These are phyloP conservation scores for Delphinapterus leucas DNA, from an alignment of 2,113 vertebrate genomes.

Conservation along the genomic window DNA sequence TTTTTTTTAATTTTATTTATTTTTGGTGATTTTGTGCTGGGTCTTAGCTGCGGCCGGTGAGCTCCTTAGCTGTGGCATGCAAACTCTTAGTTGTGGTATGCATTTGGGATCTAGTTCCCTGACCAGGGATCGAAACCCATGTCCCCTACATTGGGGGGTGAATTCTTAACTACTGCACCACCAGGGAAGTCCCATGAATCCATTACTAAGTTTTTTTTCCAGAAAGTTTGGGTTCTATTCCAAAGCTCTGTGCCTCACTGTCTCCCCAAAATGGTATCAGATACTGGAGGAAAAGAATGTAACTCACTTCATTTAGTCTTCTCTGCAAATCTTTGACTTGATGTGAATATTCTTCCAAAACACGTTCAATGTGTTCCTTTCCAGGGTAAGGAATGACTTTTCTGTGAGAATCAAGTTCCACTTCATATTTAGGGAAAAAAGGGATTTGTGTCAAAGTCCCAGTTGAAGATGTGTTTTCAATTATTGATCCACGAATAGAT, in stretches of 20 bases:
- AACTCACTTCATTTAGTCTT: slow-evolving; percentile 80
- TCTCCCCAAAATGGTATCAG: neutral
- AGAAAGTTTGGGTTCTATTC: neutral
- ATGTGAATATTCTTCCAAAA: slow-evolving; percentile 77
- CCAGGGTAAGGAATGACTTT: slow-evolving; percentile 43
- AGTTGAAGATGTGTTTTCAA: slow-evolving; percentile 60
- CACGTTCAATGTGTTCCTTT: slow-evolving; percentile 72
- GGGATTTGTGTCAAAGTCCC: slow-evolving; percentile 33
- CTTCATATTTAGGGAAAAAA: slow-evolving; percentile 65
- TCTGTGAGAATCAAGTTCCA: slow-evolving; percentile 46
- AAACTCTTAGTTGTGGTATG: no score
- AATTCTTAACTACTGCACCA: no score
- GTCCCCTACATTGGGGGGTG: no score
- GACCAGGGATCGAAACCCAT: no score
- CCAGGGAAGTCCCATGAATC: no score
- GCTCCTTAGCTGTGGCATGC: no score
- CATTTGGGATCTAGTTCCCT: no score
- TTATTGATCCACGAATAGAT: slow-evolving; percentile 43
- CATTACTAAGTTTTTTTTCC: neutral
- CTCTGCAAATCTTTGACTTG: slow-evolving; percentile 80
- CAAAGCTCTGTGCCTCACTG: neutral
- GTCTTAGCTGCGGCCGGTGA: no score
- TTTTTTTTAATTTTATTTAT: rapidly evolving
- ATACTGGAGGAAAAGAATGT: neutral
- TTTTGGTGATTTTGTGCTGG: no score